These are phyloP conservation scores for Microcebus murinus DNA, from an alignment of 2,113 vertebrate species.

Conservation along the genomic window DNA sequence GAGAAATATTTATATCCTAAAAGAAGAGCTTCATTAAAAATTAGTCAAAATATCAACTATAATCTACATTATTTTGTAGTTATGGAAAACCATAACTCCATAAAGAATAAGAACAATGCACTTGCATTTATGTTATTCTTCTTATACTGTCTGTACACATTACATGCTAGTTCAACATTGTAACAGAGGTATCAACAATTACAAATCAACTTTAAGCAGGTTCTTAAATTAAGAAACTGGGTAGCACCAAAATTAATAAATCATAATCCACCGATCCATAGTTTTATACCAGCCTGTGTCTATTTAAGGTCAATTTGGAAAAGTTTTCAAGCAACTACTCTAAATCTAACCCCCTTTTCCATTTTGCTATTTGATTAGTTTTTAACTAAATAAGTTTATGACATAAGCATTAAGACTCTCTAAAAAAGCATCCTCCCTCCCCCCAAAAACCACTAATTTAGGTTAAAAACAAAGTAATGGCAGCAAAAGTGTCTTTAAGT, in stretches of 20 bases:
- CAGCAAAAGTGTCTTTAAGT: conserved; percentile 84
- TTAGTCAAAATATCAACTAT: neutral
- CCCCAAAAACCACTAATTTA: conserved; percentile 78
- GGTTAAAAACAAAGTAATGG: conserved; percentile 86
- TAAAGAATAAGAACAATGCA: conserved; percentile 35
- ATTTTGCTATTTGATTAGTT: conserved; percentile 75
- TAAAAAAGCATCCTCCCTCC: neutral
- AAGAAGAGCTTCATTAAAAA: conserved; percentile 21
- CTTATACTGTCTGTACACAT: accelerated
- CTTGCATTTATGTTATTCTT: neutral
- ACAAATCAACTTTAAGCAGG: neutral
- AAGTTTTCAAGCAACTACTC: conserved; percentile 83
- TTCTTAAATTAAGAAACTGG: conserved; percentile 19
- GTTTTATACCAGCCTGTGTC: conserved; percentile 81
- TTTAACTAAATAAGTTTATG: conserved; percentile 65
- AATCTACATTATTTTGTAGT: neutral
- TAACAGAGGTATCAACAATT: neutral
- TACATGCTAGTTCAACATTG: neutral
- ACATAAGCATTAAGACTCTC: conserved; percentile 63
- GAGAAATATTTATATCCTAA: conserved; percentile 23
- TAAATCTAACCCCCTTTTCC: conserved; percentile 58
- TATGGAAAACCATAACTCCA: neutral
- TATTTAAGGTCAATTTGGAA: conserved; percentile 84
- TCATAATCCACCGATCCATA: conserved; percentile 78
- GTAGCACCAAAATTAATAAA: conserved; percentile 66